Evolutionary conservation across 2,888 invertebrate genomes (phyloP).

Genomic region (Hylaea fasciaria): DNA sequence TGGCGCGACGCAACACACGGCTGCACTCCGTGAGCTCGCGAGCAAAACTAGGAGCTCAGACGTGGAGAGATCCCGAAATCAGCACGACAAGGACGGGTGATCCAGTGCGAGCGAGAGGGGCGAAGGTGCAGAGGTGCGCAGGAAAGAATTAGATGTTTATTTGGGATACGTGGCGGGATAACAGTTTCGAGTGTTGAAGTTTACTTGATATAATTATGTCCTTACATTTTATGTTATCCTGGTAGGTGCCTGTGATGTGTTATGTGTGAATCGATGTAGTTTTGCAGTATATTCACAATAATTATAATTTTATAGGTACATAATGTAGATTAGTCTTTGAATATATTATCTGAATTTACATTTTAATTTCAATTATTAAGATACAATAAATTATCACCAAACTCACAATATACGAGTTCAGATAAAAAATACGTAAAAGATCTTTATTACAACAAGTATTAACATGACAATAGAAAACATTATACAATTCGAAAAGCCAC

Average conservation of each 20-base stretch:
- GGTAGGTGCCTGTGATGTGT: slow-evolving; percentile 2
- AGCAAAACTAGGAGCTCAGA: slow-evolving; percentile 73
- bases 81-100: slow-evolving; percentile 56
- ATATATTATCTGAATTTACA: no score
- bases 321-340: no score
- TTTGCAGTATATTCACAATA: no score
- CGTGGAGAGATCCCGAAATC: slow-evolving; percentile 66
- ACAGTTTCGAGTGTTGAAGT: slow-evolving; percentile 63
- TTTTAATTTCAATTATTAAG: no score
- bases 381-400: no score
- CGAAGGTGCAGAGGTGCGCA: slow-evolving; percentile 80
- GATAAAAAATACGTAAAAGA: no score
- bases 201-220: slow-evolving; percentile 38
- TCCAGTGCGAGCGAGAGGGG: slow-evolving; percentile 56
- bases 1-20: slow-evolving; percentile 50
- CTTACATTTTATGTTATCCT: slow-evolving; percentile 29
- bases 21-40: slow-evolving; percentile 62
- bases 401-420: no score
- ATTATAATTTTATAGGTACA: no score
- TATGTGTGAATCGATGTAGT: background rate
- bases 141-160: slow-evolving; percentile 84
- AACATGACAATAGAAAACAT: background rate
- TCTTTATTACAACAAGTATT: no score
- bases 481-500: background rate
- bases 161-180: slow-evolving; percentile 79